Percentiles rank a stretch among this genome's conserved stretches.
These are phyloP conservation scores for Drosophila nr. fundita DNA, from an alignment of 2,888 invertebrate genomes.

Conservation along the genomic window DNA sequence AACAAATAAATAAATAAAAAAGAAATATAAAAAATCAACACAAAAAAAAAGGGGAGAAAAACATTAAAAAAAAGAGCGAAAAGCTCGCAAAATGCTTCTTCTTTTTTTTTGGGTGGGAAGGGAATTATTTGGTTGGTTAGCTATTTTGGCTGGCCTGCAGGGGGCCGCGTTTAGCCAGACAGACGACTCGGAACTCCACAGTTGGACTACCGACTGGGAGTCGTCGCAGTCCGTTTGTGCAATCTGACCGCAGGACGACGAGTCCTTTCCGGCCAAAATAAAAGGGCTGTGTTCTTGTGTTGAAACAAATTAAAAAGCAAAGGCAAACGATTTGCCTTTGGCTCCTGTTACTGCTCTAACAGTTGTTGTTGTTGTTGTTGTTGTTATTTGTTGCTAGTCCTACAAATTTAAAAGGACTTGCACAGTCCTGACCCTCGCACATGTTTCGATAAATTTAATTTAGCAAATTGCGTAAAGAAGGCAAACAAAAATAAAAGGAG, in stretches of 20 bases:
- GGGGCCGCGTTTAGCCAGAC: slow-evolving; percentile 44
- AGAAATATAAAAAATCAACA: slow-evolving; percentile 8
- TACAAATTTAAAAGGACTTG: slow-evolving; percentile 23
- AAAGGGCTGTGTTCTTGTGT: slow-evolving; percentile 37
- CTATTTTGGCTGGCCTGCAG: slow-evolving; percentile 9
- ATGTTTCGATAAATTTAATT: slow-evolving; percentile 36
- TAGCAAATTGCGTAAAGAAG: slow-evolving; percentile 28
- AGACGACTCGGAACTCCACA: slow-evolving; percentile 35
- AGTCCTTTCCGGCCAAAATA: slow-evolving; percentile 47
- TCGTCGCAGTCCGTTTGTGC: slow-evolving; percentile 33
- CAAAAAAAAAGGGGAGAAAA: slow-evolving; percentile 44
- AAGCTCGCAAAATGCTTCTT: slow-evolving; percentile 55
- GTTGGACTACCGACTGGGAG: slow-evolving; percentile 19
- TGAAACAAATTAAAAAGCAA: slow-evolving; percentile 50
- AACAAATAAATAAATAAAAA: slow-evolving; percentile 11
- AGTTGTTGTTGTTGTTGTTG: not conserved
- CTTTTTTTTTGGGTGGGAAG: slow-evolving; percentile 20
- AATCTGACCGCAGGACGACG: slow-evolving; percentile 45
- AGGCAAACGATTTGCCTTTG: slow-evolving; percentile 42
- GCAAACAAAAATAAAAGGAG: not conserved
- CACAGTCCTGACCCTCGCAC: slow-evolving; percentile 22
- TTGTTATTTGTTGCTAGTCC: slow-evolving; percentile 35
- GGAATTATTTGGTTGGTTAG: slow-evolving; percentile 37
- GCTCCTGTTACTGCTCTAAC: slow-evolving; percentile 15
- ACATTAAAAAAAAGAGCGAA: slow-evolving; percentile 29